These are phyloP conservation scores for Drosophila imparisetae DNA, from an alignment of 2,888 invertebrate species.

Conservation along the genomic window DNA sequence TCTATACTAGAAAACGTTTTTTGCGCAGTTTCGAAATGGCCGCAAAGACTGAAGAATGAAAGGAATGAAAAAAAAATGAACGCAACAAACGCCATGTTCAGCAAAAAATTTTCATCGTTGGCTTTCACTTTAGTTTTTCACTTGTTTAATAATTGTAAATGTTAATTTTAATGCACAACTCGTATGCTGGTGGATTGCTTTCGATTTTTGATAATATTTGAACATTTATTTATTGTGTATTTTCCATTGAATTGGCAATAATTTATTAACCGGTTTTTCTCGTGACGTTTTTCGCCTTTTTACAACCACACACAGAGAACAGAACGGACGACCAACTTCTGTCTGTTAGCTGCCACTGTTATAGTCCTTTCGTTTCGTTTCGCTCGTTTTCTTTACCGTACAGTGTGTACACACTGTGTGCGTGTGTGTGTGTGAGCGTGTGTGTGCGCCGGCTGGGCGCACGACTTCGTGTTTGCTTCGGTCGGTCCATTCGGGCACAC, in stretches of 20 bases:
- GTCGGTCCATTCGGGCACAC: constrained; percentile 26
- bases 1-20: constrained; percentile 47
- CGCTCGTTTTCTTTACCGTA: constrained; percentile 42
- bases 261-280: constrained; percentile 83
- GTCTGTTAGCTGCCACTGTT: constrained; percentile 59
- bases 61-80: constrained; percentile 29
- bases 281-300: constrained; percentile 78
- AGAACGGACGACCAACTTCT: constrained; percentile 64
- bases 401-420: constrained; percentile 13
- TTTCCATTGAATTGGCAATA: constrained; percentile 75
- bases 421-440: constrained; percentile 23
- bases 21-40: constrained; percentile 78
- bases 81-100: constrained; percentile 58
- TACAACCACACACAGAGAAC: constrained; percentile 79
- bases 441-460: constrained; percentile 56
- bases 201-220: constrained; percentile 44
- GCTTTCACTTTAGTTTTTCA: constrained; percentile 53
- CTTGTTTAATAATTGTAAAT: constrained; percentile 26
- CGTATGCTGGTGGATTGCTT: background rate
- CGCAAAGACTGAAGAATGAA: constrained; percentile 49
- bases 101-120: constrained; percentile 56
- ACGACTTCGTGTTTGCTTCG: constrained; percentile 67
- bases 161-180: constrained; percentile 29
- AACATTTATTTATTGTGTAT: constrained; percentile 69
- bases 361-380: constrained; percentile 43